Evolutionary conservation across 2,888 invertebrate species (phyloP), one percentile per base, ranked within the genome.

Genomic region (Campoplex capitator): DNA sequence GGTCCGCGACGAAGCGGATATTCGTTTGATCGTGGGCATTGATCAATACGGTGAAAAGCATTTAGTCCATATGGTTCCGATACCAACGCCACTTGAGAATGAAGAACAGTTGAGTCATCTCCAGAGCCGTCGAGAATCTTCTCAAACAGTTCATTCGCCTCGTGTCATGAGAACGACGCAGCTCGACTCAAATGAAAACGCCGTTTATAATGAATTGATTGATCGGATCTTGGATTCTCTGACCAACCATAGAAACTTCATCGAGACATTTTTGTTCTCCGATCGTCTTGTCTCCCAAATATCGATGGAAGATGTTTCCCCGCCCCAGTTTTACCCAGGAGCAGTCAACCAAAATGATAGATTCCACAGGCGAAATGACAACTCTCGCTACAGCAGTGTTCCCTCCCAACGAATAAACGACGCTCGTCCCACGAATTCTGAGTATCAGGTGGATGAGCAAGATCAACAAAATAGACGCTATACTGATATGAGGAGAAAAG

Each of bases 21-120:
- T 91, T 23, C 90, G 89, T 32, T 79, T 93, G 74, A 93, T 93
- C 45, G 88, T 93, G 54, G 93, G 92, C 9, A 90, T 88, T 28
- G 93, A 93, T 88, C 90, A 91, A 54, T 68, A 81, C 28, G 93
- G 92, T 3, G 90, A 90, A 38, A 93, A 91, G 77, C 92, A 93
- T 65, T 77, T 93, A 83, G 89, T 93, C 16, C 93, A 93, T 58
- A 86, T 93, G 23, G 89, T 92, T 3, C 91, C 91, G 18, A 88
- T 84, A 7, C 75, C 45, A 32, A 51, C 77, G 13, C 13, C 74
- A 4, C 11, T 48, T 35, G 58, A 62, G 58, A 65, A 65, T 28
- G 23, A 38, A 9, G 23, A 16, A 23, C 16, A 35, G 38, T 42
- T 42, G 42, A n/a, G 11, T 4, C 23, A 73, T 62, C 32, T 62